Base-by-base conservation (phyloP, 1,140 invertebrate species). In the Papilio polytes region DNA sequence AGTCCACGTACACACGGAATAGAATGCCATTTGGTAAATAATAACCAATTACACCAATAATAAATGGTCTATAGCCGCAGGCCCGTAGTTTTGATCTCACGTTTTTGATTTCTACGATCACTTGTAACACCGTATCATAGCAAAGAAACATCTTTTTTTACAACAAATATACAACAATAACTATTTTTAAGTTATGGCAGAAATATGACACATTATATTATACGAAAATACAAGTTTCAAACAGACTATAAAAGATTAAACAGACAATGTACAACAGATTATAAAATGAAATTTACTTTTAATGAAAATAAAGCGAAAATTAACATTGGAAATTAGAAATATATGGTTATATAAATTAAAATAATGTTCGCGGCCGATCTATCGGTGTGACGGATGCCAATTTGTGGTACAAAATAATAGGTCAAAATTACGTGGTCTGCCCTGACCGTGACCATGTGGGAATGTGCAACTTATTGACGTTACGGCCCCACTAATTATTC, bases 331-430 rank as follows among this genome's bases (percentile, higher is more conserved):
- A 78, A 63, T 31, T 78, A 63, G 20, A 1, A 13, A 31, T 22
- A 59, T 26, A 63, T 63, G 31, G 9, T 31, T 63, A 3, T 26
- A 7, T 31, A 13, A 2, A 63, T 26, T n/a, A 4, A 4, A 63
- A 26, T 36, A 31, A 18, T 13, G 26, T 70, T 31, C 63, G 22
- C 63, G 22, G 63, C 13, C 63, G 13, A 70, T 31, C 22, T 15
- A 31, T 70, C 84, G 83, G 89, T 88, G 87, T 85, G 84, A 89
- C 85, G 80, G 77, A 82, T 81, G 83, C 84, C 87, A 87, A 86
- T 92, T 91, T 93, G 91, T 84, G 93, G 92, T 92, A 59, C 87
- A 88, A 81, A 88, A 85, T 94, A 94, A 94, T 94, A 91, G 91
- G 85, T 90, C 90, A 85, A 93, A 92, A 94, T 94, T 90, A 94